Evolutionary conservation across 2,888 invertebrate genomes (phyloP), one percentile per base, ranked within the genome.

Genomic region (Pammene aurita): DNA sequence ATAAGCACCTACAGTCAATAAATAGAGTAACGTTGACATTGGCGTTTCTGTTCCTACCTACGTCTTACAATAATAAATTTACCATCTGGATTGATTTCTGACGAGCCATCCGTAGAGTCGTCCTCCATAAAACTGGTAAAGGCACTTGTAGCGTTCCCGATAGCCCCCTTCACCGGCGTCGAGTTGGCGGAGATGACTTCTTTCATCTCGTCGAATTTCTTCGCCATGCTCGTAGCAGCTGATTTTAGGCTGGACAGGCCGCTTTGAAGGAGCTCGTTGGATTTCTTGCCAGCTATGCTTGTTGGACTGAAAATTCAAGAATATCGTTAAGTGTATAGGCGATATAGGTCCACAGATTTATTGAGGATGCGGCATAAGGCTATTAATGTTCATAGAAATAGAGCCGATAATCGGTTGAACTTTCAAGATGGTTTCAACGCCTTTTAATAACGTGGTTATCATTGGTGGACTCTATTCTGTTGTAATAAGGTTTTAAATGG

Each of bases 141-240:
- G 0, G 90, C 91, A 63, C 86, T 90, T 0, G 91, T 90, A 0
- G 93, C 93, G 54, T 89, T 91, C 0, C 91, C 92, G 5, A 91
- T 87, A 0, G 90, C 93, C 0, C 94, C 93, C 85, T 97, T 97
- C 5, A 96, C 96, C 0, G 97, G 97, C 10, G 97, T 97, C n/a
- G 96, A 96, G 74, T 96, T 97, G 0, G 96, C 96, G 2, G 97
- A 97, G 77, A 97, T 97, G 34, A 96, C 97, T 84, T 97, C 97
- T 83, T 97, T 97, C 84, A 98, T 96, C 85, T 97, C 98, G 82
- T 97, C 98, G 78, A 97, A 95, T 81, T 97, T 97, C 81, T 97
- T 97, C 26, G 95, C 97, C 83, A 98, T 95, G 50, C 96, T 96
- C 1, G 95, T 97, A 0, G 97, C 97, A 0, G 96, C 97, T 13